Conservation (phyloP, 2,797 vertebrate genomes). For the Ctenochaetus hawaiiensis region DNA sequence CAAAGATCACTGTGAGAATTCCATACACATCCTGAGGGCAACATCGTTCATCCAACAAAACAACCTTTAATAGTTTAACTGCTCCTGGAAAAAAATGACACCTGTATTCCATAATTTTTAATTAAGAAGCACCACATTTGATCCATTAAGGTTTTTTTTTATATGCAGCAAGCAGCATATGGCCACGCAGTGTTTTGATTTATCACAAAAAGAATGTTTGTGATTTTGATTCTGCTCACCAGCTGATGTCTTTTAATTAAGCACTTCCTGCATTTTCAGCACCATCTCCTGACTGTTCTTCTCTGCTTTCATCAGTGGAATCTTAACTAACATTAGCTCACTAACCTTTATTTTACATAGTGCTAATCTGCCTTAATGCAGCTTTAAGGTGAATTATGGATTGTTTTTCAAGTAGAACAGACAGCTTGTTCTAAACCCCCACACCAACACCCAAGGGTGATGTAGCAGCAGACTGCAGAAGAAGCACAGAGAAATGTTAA, state of each 20-base stretch:
- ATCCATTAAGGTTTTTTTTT: no score
- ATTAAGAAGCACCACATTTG: background rate
- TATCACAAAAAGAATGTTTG: no score
- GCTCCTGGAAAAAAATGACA: background rate
- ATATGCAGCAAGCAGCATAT: no score
- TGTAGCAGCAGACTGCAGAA: slow-evolving; percentile 8
- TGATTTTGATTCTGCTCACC: no score
- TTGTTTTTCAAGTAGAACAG: background rate
- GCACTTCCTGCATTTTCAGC: background rate
- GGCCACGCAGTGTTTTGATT: background rate
- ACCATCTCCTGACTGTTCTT: no score
- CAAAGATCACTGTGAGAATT: background rate
- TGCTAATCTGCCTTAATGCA: background rate
- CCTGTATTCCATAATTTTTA: background rate
- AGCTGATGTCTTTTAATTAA: no score
- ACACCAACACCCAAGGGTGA: slow-evolving; percentile 14
- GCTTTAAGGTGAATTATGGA: background rate
- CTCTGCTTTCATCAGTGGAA: background rate
- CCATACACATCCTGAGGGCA: no score
- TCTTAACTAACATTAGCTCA: background rate
- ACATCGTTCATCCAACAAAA: background rate
- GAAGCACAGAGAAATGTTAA: slow-evolving; percentile 2
- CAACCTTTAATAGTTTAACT: background rate
- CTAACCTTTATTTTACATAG: background rate
- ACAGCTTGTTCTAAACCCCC: background rate